Evolutionary conservation across 2,888 invertebrate genomes (phyloP).

Genomic region (Mythimna lalbum): DNA sequence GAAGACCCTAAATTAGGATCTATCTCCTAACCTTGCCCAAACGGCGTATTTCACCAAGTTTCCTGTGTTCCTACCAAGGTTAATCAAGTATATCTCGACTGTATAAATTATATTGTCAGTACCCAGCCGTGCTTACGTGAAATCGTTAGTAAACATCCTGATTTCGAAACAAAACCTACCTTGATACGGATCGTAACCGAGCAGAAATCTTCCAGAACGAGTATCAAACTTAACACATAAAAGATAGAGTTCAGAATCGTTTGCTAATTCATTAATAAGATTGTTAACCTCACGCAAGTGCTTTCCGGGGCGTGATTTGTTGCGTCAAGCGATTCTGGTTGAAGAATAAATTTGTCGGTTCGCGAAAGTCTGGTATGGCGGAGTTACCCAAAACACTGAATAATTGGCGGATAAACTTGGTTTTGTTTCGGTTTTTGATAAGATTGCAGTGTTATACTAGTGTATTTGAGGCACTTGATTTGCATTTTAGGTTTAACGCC

Average conservation of each 20-base stretch:
- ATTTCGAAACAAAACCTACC: constrained; percentile 71
- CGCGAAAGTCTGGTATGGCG: constrained; percentile 31
- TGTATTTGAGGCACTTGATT: constrained; percentile 31
- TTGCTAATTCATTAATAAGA: constrained; percentile 64
- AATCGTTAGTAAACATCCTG: constrained; percentile 74
- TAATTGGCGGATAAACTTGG: constrained; percentile 48
- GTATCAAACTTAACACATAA: constrained; percentile 52
- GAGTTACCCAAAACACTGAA: constrained; percentile 61
- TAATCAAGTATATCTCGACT: constrained; percentile 54
- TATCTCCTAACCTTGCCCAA: constrained; percentile 29
- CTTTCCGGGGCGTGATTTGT: constrained; percentile 78
- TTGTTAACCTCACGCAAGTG: constrained; percentile 76
- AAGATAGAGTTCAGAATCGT: constrained; percentile 61
- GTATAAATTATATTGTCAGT: constrained; percentile 68
- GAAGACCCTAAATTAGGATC: constrained; percentile 29
- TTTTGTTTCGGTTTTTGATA: constrained; percentile 49
- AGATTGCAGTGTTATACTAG: constrained; percentile 43
- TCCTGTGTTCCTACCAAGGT: constrained; percentile 47
- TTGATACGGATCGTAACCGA: constrained; percentile 56
- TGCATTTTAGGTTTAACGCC: constrained; percentile 28
- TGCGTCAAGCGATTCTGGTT: constrained; percentile 66
- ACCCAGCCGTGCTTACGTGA: constrained; percentile 67
- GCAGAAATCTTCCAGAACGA: constrained; percentile 32
- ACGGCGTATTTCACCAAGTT: constrained; percentile 46
- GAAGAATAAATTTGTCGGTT: constrained; percentile 66